These are phyloP conservation scores for Felis chaus DNA, from an alignment of 2,113 vertebrate genomes.

Conservation along the genomic window DNA sequence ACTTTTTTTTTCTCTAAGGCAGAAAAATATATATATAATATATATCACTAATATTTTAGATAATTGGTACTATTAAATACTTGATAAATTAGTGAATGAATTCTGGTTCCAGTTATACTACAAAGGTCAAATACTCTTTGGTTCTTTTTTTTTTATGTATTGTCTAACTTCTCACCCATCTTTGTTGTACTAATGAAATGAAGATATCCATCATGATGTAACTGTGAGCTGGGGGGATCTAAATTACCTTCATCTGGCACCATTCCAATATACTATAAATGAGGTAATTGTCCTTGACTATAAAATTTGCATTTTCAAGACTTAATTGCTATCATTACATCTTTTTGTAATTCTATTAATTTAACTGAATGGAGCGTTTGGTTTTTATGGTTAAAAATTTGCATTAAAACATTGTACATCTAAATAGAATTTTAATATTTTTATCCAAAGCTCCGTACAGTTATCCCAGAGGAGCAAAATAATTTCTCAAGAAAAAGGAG, in stretches of 20 bases:
- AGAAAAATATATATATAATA: conserved; percentile 79
- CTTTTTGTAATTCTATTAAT: conserved; percentile 99
- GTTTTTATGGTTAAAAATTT: conserved; percentile 99
- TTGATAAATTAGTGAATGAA: conserved; percentile 80
- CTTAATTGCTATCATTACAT: conserved; percentile 99
- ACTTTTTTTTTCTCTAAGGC: conserved; percentile 55
- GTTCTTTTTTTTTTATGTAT: conserved; percentile 63
- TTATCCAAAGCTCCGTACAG: conserved; percentile 80
- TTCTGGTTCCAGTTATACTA: conserved; percentile 82
- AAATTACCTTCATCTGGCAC: conserved; percentile 99
- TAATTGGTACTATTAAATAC: conserved; percentile 77
- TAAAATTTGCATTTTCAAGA: conserved; percentile 99
- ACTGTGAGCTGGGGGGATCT: conserved; percentile 97
- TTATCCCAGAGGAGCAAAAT: conserved; percentile 82
- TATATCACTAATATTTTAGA: conserved; percentile 82
- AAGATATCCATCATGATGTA: conserved; percentile 99
- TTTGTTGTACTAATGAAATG: conserved; percentile 91
- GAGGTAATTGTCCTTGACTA: conserved; percentile 99
- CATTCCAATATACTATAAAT: conserved; percentile 99
- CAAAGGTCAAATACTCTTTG: conserved; percentile 87
- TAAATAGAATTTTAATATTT: conserved; percentile 92
- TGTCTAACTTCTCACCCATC: conserved; percentile 85
- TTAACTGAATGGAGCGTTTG: conserved; percentile 99
- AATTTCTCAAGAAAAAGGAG: conserved; percentile 81
- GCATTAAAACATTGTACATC: conserved; percentile 98